A percentile compares a stretch with the other conserved stretches of the same genome.
Conservation (phyloP, 2,888 invertebrate species). For the Ormyrus nitidulus region DNA sequence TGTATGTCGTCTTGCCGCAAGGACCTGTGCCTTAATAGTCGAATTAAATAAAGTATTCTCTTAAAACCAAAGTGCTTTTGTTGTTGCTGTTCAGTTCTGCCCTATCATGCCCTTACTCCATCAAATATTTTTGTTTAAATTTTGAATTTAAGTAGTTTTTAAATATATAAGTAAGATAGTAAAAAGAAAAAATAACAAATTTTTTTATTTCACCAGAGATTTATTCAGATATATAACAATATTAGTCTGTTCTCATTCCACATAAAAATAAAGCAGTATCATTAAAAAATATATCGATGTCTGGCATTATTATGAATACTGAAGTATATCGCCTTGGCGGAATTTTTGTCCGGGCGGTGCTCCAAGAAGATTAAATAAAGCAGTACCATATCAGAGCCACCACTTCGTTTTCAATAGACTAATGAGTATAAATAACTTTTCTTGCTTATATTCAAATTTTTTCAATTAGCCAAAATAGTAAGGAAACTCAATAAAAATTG, state of each 20-base stretch:
- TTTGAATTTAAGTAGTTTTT: too few species aligned
- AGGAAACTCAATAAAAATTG: too few species aligned
- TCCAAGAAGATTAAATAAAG: background rate
- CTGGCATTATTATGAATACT: slow-evolving; percentile 42
- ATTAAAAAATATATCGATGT: slow-evolving; percentile 49
- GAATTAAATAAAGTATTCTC: too few species aligned
- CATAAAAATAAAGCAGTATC: slow-evolving; percentile 43
- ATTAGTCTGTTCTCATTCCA: slow-evolving; percentile 47
- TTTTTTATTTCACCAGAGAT: slow-evolving; percentile 33
- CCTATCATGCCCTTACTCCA: too few species aligned
- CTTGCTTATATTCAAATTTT: too few species aligned
- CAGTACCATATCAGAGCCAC: background rate
- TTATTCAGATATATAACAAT: slow-evolving; percentile 47
- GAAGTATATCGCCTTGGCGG: slow-evolving; percentile 31
- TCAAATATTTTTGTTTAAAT: too few species aligned
- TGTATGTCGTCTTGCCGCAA: too few species aligned
- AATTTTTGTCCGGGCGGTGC: slow-evolving; percentile 29
- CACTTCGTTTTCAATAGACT: background rate
- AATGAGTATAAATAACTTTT: background rate
- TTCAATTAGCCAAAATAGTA: too few species aligned
- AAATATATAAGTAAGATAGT: too few species aligned
- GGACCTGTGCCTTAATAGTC: too few species aligned
- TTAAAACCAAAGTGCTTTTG: too few species aligned
- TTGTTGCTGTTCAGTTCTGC: too few species aligned
- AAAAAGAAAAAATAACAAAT: background rate